Evolutionary conservation across 2,113 vertebrate species (phyloP).

Genomic region (Callocephalon fimbriatum): DNA sequence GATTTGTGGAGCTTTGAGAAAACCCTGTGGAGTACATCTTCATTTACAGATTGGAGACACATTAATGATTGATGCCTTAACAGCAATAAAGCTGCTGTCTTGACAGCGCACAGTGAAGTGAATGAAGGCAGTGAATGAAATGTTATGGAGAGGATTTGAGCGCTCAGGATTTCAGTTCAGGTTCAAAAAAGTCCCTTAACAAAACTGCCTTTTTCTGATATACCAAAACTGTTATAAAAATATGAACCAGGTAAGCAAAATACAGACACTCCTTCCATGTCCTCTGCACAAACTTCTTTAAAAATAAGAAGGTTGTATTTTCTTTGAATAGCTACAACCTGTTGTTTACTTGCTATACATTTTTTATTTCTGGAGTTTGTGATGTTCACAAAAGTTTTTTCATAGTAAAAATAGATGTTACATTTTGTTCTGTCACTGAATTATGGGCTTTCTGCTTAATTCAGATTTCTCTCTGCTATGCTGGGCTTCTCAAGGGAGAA

Average conservation of each 20-base stretch:
- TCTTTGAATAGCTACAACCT: background rate
- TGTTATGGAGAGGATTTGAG: background rate
- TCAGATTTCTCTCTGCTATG: background rate
- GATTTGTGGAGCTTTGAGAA: background rate
- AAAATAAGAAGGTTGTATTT: background rate
- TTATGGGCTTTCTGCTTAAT: background rate
- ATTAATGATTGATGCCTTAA: background rate
- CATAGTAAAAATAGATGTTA: background rate
- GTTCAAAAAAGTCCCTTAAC: background rate
- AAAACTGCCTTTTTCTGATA: background rate
- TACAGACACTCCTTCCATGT: background rate
- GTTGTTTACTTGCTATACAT: background rate
- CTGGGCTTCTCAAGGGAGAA: background rate
- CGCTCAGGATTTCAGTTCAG: background rate
- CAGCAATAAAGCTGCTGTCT: background rate
- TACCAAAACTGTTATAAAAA: background rate
- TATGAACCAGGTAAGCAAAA: background rate
- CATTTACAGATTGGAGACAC: background rate
- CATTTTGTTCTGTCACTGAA: background rate
- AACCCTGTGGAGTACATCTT: rapidly evolving
- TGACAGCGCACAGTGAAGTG: background rate
- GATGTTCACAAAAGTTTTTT: background rate
- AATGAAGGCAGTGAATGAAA: background rate
- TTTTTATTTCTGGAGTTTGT: background rate
- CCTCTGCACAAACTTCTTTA: background rate